Conservation (phyloP, 2,888 invertebrate genomes). For the Suillia variegata region DNA sequence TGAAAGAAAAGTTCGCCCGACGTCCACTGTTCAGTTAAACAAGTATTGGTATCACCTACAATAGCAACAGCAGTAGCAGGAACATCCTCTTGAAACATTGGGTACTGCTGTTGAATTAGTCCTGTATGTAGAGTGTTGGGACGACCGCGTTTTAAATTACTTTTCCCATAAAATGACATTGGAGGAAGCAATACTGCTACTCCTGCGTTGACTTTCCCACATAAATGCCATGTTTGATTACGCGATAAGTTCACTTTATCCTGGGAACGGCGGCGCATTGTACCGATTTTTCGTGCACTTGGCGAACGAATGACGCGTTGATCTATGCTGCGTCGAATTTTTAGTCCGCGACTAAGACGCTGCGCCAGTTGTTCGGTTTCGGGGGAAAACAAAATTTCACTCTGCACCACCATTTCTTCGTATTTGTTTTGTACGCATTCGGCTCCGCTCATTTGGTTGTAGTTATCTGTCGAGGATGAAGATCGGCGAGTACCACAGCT, state of each 20-base stretch:
- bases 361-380: conserved; percentile 73
- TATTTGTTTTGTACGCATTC: conserved; percentile 75
- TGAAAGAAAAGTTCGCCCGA: conserved; percentile 60
- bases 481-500: too few relatives aligned
- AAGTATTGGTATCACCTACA: conserved; percentile 15
- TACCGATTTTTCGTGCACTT: conserved; percentile 81
- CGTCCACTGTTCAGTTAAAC: conserved; percentile 54
- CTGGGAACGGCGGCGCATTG: conserved; percentile 73
- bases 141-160: conserved; percentile 64
- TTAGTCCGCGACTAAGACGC: conserved; percentile 69
- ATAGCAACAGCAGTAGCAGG: too few relatives aligned
- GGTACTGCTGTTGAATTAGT: conserved; percentile 34
- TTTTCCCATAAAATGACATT: conserved; percentile 64
- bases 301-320: conserved; percentile 77
- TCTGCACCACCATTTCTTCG: conserved; percentile 74
- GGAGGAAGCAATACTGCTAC: conserved; percentile 16
- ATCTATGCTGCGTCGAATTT: conserved; percentile 73
- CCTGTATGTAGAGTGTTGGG: conserved; percentile 63
- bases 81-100: background rate
- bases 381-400: conserved; percentile 58
- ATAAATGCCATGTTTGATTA: conserved; percentile 71
- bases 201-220: conserved; percentile 22
- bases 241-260: conserved; percentile 66
- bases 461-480: conserved; percentile 12
- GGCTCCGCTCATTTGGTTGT: conserved; percentile 58